phyloP scores from a whole-genome alignment of 2,888 invertebrate species.

The Lasioglossum figueresi region DNA sequence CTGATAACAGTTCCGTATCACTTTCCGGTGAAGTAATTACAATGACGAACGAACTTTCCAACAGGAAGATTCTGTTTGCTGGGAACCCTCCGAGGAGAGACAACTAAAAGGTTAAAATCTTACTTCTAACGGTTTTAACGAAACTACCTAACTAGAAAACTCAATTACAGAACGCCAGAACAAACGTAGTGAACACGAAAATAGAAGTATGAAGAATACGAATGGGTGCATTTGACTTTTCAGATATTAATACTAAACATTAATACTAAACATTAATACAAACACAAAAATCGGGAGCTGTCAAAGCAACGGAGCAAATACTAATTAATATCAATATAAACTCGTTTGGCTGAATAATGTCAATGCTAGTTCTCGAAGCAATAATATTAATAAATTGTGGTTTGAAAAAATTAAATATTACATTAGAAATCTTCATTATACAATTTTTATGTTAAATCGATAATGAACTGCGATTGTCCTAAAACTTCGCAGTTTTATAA shows the following conservation, averaged over 20 bases:
- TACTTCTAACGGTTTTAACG: constrained; percentile 9
- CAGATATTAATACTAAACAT: background rate
- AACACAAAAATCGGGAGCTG: background rate
- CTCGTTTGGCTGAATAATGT: background rate
- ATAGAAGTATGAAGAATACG: background rate
- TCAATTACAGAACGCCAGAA: constrained; percentile 3
- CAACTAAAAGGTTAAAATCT: constrained; percentile 28
- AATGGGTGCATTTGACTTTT: background rate
- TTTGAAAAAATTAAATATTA: background rate
- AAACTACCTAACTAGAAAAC: constrained; percentile 9
- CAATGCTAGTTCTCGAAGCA: background rate
- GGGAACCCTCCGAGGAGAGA: constrained; percentile 15
- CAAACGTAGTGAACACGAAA: background rate
- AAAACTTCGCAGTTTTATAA: background rate
- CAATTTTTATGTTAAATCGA: background rate
- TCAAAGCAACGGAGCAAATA: background rate
- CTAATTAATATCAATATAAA: background rate
- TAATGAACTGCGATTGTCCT: background rate
- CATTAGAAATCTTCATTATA: background rate
- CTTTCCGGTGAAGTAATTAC: background rate
- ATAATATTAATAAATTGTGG: background rate
- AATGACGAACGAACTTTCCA: constrained; percentile 25
- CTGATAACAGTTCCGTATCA: background rate
- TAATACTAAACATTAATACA: background rate
- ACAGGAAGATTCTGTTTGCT: constrained; percentile 30